These are phyloP conservation scores for Capricornis sumatraensis DNA, from an alignment of 2,113 vertebrate species.

Conservation along the genomic window DNA sequence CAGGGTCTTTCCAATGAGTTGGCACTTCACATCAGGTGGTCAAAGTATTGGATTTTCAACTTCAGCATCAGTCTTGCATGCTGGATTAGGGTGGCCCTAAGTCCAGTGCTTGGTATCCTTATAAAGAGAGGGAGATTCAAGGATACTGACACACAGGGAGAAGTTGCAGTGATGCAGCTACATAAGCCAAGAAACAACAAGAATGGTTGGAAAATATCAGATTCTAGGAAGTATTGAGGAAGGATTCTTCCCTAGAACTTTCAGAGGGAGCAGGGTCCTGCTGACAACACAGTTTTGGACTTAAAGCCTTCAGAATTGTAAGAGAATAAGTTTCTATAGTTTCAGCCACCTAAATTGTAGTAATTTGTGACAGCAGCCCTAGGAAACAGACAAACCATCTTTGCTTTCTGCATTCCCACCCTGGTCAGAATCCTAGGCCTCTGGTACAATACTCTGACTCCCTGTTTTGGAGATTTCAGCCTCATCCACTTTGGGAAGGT, in stretches of 20 bases:
- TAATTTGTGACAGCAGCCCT: background rate
- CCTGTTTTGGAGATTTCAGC: background rate
- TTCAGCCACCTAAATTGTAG: background rate
- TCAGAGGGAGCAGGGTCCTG: background rate
- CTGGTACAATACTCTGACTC: too few species aligned
- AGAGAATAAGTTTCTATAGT: background rate
- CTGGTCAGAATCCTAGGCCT: background rate
- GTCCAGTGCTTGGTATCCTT: background rate
- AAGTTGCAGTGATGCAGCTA: too few species aligned
- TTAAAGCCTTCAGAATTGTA: background rate
- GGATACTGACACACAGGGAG: background rate
- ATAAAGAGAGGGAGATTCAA: background rate
- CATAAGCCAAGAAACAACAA: background rate
- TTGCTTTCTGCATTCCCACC: background rate
- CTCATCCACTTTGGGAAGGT: background rate
- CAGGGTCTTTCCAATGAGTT: background rate
- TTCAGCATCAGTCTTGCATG: background rate
- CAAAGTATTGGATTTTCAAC: background rate
- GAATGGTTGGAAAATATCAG: background rate
- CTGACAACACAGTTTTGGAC: background rate
- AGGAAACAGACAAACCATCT: background rate
- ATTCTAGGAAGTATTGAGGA: background rate
- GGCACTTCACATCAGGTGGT: background rate
- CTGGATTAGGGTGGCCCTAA: background rate
- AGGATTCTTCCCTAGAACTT: background rate